Conservation (phyloP, 2,888 invertebrate genomes). For the Acanthosepion pharaonis region DNA sequence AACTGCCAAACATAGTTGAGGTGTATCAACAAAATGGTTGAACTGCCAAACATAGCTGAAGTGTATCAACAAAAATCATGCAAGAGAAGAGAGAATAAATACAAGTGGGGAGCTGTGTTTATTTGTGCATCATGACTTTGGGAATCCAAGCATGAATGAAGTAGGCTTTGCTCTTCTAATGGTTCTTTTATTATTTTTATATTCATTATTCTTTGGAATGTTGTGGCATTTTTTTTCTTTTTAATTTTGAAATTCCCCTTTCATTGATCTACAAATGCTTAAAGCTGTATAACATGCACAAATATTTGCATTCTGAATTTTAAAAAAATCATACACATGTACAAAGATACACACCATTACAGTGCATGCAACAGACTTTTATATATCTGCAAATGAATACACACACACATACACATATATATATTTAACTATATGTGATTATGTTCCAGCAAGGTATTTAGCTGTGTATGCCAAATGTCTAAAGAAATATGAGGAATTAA, state of each 20-base stretch:
- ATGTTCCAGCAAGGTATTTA: neutral
- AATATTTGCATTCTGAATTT: too few relatives aligned
- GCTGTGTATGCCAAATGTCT: too few relatives aligned
- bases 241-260: too few relatives aligned
- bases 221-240: too few relatives aligned
- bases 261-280: too few relatives aligned
- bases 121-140: neutral
- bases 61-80: neutral
- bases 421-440: neutral
- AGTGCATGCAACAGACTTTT: too few relatives aligned
- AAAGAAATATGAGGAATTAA: too few relatives aligned
- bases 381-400: too few relatives aligned
- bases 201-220: too few relatives aligned
- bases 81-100: neutral
- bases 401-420: neutral
- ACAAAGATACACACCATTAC: neutral
- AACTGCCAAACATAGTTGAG: neutral
- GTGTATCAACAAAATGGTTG: too few relatives aligned
- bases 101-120: neutral
- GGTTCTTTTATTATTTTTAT: too few relatives aligned
- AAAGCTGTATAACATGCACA: too few relatives aligned
- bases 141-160: neutral
- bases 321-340: neutral
- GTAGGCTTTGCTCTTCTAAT: neutral
- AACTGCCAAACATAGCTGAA: neutral